phyloP scores from a whole-genome alignment of 2,797 vertebrate species.

The Lithobates pipiens region DNA sequence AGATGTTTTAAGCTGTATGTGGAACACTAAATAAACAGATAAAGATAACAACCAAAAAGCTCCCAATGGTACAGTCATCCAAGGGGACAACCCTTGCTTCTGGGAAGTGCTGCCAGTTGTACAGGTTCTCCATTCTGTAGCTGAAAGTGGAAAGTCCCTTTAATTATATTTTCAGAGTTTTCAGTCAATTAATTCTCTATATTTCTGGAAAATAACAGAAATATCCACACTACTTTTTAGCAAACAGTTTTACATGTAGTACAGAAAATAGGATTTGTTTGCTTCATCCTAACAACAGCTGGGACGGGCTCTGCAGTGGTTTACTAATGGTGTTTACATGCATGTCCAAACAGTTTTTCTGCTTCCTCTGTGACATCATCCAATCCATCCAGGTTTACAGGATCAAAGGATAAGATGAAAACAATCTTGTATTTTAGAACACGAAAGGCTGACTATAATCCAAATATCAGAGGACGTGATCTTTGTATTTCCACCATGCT shows the following conservation, averaged over 20 bases:
- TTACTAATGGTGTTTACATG: slow-evolving; percentile 26
- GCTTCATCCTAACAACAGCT: neutral
- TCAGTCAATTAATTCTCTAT: neutral
- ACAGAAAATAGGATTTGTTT: neutral
- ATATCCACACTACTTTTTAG: too few relatives aligned
- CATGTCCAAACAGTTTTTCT: slow-evolving; percentile 12
- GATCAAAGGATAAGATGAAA: slow-evolving; percentile 50
- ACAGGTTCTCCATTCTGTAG: neutral
- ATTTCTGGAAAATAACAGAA: neutral
- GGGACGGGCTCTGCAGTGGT: neutral
- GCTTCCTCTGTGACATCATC: slow-evolving; percentile 41
- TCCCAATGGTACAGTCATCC: neutral
- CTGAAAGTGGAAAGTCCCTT: neutral
- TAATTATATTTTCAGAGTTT: neutral
- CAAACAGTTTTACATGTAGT: neutral
- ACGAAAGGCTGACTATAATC: neutral
- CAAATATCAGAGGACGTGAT: slow-evolving; percentile 8
- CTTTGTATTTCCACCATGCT: neutral
- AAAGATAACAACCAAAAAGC: neutral
- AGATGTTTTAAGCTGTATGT: too few relatives aligned
- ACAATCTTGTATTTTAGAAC: neutral
- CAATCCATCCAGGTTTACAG: slow-evolving; percentile 33
- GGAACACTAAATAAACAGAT: too few relatives aligned
- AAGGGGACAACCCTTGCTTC: neutral
- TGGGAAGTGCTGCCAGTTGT: neutral